Evolutionary conservation across 2,797 vertebrate genomes (phyloP).

Genomic region (Decapterus maruadsi): DNA sequence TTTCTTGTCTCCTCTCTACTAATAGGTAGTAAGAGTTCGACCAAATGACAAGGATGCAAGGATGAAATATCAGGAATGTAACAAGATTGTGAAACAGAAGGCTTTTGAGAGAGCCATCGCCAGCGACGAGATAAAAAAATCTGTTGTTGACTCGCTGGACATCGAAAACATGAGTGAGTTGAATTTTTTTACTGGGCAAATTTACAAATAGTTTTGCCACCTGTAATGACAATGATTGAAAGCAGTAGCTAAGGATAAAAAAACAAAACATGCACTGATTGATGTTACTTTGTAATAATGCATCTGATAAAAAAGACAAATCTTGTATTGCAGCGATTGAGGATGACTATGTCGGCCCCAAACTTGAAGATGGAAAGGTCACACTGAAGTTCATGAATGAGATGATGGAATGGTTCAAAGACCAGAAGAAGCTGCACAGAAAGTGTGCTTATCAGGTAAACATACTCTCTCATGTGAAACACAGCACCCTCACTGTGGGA

Average conservation of each 20-base stretch:
- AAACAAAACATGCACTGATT: neutral
- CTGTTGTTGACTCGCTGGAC: constrained; percentile 94
- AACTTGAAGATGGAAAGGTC: constrained; percentile 92
- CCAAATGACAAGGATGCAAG: constrained; percentile 95
- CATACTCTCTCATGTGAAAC: neutral
- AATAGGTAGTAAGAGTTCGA: constrained; percentile 92
- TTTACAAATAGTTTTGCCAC: neutral
- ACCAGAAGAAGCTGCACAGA: constrained; percentile 96
- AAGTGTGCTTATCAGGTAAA: constrained; percentile 97
- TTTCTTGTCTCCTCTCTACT: neutral
- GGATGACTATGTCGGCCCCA: constrained; percentile 94
- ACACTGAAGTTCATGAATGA: constrained; percentile 94
- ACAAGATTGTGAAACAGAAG: constrained; percentile 95
- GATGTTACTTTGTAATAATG: neutral
- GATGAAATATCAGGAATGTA: constrained; percentile 96
- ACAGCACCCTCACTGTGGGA: neutral
- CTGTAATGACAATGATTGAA: neutral
- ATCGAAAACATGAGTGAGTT: constrained; percentile 96
- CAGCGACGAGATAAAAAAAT: constrained; percentile 91
- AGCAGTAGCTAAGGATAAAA: neutral
- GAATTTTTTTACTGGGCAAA: neutral
- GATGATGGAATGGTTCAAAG: constrained; percentile 96
- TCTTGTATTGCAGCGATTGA: constrained; percentile 88
- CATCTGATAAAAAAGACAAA: neutral
- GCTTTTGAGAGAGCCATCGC: constrained; percentile 96